phyloP scores from a whole-genome alignment of 2,113 vertebrate genomes.

The Chloebia gouldiae region DNA sequence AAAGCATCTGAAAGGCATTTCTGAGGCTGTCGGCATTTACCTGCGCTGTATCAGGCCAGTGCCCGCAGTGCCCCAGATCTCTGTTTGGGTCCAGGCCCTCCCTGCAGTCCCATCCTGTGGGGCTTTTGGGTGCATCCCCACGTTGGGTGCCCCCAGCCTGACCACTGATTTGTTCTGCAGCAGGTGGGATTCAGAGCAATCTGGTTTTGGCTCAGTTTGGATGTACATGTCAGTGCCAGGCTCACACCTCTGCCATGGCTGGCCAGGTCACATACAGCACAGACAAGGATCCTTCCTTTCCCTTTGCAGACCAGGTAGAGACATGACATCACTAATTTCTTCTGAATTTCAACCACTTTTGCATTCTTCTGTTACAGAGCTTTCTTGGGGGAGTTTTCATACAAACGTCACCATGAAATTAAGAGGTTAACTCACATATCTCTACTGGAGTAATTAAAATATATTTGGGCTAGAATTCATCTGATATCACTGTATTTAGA shows the following conservation, averaged over 20 bases:
- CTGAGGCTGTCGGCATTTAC: not conserved
- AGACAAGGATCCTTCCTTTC: not conserved
- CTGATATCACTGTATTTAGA: not conserved
- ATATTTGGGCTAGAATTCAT: not conserved
- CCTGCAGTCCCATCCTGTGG: not conserved
- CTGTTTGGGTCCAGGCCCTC: not conserved
- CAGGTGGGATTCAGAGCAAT: not conserved
- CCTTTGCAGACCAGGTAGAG: not conserved
- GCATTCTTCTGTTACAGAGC: not conserved
- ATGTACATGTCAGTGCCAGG: not conserved
- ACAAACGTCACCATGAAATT: not conserved
- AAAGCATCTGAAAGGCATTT: not conserved
- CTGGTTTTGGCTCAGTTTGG: not conserved
- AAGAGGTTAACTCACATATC: not conserved
- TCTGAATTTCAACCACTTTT: not conserved
- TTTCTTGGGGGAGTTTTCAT: not conserved
- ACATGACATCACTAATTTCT: rapidly evolving
- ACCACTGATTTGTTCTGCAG: not conserved
- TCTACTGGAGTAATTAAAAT: not conserved
- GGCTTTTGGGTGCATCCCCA: not conserved
- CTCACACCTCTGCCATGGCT: not conserved
- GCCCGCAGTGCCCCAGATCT: not conserved
- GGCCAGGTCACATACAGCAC: not conserved
- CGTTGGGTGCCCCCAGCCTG: rapidly evolving
- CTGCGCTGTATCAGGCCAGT: not conserved